A percentile compares a stretch with the other conserved stretches of the same genome.
Conservation (phyloP, 2,113 vertebrate species). For the Ochotona curzoniae region DNA sequence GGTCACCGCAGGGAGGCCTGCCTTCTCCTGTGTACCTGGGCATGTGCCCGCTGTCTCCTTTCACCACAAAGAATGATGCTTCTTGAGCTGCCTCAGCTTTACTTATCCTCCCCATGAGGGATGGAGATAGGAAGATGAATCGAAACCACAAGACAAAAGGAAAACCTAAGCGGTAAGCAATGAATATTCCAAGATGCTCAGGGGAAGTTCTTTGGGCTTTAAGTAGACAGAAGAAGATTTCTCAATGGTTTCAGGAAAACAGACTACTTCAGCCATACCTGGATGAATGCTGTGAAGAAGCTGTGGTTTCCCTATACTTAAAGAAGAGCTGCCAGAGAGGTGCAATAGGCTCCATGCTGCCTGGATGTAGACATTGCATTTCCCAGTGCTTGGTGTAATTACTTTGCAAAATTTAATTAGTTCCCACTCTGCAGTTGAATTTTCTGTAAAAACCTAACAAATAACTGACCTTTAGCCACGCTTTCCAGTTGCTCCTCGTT, state of each 20-base stretch:
- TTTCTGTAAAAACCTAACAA: conserved; percentile 43
- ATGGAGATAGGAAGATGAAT: background rate
- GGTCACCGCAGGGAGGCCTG: too few species aligned
- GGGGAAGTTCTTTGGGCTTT: background rate
- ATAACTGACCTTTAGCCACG: conserved; percentile 47
- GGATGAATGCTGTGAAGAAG: background rate
- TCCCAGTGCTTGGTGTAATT: conserved; percentile 37
- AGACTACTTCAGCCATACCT: conserved; percentile 4
- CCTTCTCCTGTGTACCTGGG: background rate
- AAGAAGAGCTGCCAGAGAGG: background rate
- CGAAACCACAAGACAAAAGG: background rate
- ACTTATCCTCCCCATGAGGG: background rate
- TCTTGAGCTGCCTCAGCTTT: background rate
- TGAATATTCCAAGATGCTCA: background rate
- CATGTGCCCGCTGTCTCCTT: background rate
- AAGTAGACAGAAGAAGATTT: background rate
- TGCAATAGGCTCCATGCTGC: background rate
- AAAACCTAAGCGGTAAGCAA: background rate
- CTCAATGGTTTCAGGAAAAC: background rate
- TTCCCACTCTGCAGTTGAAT: conserved; percentile 47
- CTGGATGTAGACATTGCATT: background rate
- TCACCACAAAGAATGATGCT: background rate
- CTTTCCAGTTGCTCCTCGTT: background rate
- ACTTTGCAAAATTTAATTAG: conserved; percentile 49
- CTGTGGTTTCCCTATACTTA: background rate